Base-by-base conservation (phyloP, 2,888 invertebrate species). In the Mythimna vitellina region DNA sequence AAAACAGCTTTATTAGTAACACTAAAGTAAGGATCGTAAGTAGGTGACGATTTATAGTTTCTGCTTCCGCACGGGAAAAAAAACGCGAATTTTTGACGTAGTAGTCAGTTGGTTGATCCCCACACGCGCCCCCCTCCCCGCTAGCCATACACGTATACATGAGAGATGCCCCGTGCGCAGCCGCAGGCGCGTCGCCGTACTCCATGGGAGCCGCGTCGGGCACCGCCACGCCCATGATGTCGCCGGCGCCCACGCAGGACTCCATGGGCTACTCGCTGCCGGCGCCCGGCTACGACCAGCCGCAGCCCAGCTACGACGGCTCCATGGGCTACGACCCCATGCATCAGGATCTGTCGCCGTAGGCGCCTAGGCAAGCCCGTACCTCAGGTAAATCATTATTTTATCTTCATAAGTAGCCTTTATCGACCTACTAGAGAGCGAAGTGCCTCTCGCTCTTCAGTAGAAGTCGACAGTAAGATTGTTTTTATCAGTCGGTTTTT, bases 221-320 rank as follows among this genome's bases (percentile, higher is more conserved):
- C 89, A 98, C 98, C 76, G 98, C 99, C 77, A 99, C 99, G 87
- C 99, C 99, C 72, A 98, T 99, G 98, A 99, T 99, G 98, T 99
- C 98, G 75, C 99, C 99, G 86, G 99, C 98, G 89, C 98, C 98
- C 78, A 97, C 98, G 76, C 98, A 98, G 96, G 99, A 99, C 96
- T 98, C 98, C 89, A 98, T 99, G 97, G 98, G 98, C 80, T 99
- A 99, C 96, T 98, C 98, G 87, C 98, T 99, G 97, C 98, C 98
- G 80, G 98, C 99, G 91, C 98, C 93, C 97, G 98, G 98, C 81
- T 99, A 98, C 93, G 99, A 99, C 95, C 98, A 98, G 92, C 98
- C 98, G 90, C 98, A 98, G 96, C 98, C 98, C 97, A 76, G 80
- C 83, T 98, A 98, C 94, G 98, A 98, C 94, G 98, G 98, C 89